Conservation (phyloP, 2,113 vertebrate genomes). For the Lepus americanus region DNA sequence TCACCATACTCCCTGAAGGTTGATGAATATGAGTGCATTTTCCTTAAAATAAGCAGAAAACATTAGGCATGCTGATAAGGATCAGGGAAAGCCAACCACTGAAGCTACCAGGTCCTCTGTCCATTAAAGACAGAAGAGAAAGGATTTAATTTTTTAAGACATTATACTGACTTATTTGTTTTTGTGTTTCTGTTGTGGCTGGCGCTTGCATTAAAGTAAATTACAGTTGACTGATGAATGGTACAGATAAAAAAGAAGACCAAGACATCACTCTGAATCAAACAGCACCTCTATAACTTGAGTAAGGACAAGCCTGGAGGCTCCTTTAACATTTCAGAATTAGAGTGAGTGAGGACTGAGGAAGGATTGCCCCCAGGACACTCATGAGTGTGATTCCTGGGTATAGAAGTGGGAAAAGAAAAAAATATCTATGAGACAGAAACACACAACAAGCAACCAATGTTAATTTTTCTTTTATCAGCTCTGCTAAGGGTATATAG, state of each 20-base stretch:
- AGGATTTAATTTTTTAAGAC: conserved; percentile 35
- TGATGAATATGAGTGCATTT: not conserved
- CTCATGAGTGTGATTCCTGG: not conserved
- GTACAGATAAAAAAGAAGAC: conserved; percentile 44
- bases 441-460: not conserved
- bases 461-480: not conserved
- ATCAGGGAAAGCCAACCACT: not conserved
- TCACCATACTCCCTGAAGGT: not conserved
- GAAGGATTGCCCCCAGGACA: not conserved
- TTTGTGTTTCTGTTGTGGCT: conserved; percentile 52
- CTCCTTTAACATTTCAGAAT: not conserved
- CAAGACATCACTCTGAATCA: not conserved
- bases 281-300: not conserved
- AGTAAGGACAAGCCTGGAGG: not conserved
- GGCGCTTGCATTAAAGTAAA: conserved; percentile 35
- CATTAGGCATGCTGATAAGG: not conserved
- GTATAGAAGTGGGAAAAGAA: not conserved
- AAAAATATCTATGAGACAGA: not conserved
- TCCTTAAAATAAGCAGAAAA: conserved; percentile 41
- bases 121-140: not conserved
- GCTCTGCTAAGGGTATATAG: not conserved
- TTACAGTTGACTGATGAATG: conserved; percentile 31
- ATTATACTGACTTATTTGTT: conserved; percentile 53
- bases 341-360: not conserved
- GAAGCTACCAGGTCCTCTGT: not conserved